Base-by-base conservation (phyloP, 2,888 invertebrate genomes). In the Mythimna vitellina region DNA sequence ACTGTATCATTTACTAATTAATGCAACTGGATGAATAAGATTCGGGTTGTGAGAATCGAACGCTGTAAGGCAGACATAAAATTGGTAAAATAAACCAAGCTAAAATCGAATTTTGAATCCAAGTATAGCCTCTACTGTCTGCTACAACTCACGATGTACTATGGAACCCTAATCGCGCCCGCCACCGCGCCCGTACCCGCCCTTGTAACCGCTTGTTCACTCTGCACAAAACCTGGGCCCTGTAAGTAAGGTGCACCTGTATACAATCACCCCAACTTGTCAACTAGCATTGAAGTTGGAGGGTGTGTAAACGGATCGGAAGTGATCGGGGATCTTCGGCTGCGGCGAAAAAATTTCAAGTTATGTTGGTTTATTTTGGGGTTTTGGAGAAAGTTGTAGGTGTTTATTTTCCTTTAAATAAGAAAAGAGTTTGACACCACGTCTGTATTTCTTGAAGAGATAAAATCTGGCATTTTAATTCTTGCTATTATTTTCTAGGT, bases 231-330 rank as follows among this genome's bases (percentile, higher is more conserved):
- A n/a, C 49, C 54, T 64, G 65, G 67, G 78, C 73, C 73, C 62
- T 78, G 78, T 75, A 80, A 78, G 81, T 20, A 14, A 84, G 87
- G 87, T 87, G 85, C 84, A 83, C 83, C 78, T 82, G 81, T 78
- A 73, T 81, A 84, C 86, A 87, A 86, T 86, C 84, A 87, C 60
- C 76, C 68, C 17, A 77, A 87, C 87, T 87, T 81, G 86, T 81
- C 72, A 83, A 64, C 72, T 57, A 25, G 65, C 51, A n/a, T 65
- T 60, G 29, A 67, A 80, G 38, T 79, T 81, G 22, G 51, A 63
- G 57, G 61, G 51, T 61, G 58, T 78, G 73, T 60, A 68, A 72
- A 76, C 79, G 63, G 58, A 67, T 81, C 69, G 66, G 66, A 81
- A 76, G 69, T 64, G 73, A 73, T 80, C 69, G 66, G 35, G 51